These are phyloP conservation scores for Leptodactylus fallax DNA, from an alignment of 2,797 vertebrate genomes.

Conservation along the genomic window DNA sequence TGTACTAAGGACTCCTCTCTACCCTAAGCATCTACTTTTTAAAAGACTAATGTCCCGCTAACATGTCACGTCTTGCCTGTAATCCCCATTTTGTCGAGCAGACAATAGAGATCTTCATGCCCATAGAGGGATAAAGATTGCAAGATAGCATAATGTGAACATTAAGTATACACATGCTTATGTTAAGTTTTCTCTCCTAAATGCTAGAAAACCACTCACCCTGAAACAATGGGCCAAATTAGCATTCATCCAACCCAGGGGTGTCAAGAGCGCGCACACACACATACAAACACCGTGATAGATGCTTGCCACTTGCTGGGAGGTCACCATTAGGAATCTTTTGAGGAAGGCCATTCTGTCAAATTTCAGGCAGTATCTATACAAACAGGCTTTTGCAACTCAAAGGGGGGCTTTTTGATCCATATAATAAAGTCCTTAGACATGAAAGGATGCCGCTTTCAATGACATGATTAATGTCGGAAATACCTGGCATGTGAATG, in stretches of 20 bases:
- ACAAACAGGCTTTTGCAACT: conserved; percentile 76
- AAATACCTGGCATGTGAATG: conserved; percentile 85
- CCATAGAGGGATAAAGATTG: conserved; percentile 67
- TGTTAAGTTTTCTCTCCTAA: conserved; percentile 82
- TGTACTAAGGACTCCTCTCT: too few species aligned
- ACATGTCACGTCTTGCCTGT: conserved; percentile 69
- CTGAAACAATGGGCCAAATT: conserved; percentile 87
- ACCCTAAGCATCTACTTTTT: conserved; percentile 70
- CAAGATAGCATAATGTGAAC: too few species aligned
- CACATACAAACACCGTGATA: conserved; percentile 70
- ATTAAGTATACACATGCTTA: conserved; percentile 75
- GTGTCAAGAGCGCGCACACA: conserved; percentile 67
- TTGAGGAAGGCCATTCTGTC: conserved; percentile 78
- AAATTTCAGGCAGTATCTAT: conserved; percentile 75
- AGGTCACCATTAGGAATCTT: conserved; percentile 77
- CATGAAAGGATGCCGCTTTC: conserved; percentile 82
- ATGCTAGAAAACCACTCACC: conserved; percentile 85
- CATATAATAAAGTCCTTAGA: conserved; percentile 80
- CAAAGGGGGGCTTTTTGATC: conserved; percentile 73
- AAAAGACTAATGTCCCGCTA: conserved; percentile 70
- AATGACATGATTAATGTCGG: conserved; percentile 83
- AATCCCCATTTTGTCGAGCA: conserved; percentile 70
- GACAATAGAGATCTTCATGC: conserved; percentile 71
- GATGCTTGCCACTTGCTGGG: conserved; percentile 81
- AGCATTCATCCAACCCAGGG: conserved; percentile 79